phyloP scores from a whole-genome alignment of 2,113 vertebrate species.

The Lutjanus erythropterus region DNA sequence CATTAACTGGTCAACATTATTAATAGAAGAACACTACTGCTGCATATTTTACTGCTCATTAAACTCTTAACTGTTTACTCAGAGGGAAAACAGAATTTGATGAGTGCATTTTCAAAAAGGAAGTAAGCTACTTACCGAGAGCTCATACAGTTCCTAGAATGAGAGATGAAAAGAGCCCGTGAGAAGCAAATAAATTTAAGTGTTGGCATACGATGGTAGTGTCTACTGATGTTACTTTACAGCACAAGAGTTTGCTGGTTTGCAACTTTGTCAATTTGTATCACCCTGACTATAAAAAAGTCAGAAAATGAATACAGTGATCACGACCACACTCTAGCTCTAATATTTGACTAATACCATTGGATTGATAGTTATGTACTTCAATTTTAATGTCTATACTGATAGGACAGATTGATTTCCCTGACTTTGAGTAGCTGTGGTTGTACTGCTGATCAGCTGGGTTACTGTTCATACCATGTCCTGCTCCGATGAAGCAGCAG shows the following conservation, averaged over 20 bases:
- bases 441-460: neutral
- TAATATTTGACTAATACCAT: neutral
- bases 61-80: neutral
- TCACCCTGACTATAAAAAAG: neutral
- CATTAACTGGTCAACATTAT: neutral
- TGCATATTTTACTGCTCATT: neutral
- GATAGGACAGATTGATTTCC: neutral
- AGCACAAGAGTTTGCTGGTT: neutral
- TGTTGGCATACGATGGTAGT: neutral
- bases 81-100: neutral
- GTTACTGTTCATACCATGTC: constrained; percentile 88
- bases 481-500: constrained; percentile 82
- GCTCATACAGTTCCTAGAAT: constrained; percentile 93
- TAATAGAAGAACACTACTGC: neutral
- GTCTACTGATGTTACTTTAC: neutral
- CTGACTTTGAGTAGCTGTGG: no score
- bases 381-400: neutral
- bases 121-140: constrained; percentile 87
- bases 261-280: neutral
- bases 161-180: constrained; percentile 10
- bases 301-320: neutral
- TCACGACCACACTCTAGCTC: neutral
- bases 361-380: neutral
- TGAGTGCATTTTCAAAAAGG: neutral
- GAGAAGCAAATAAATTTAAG: constrained; percentile 19